These are phyloP conservation scores for Amphiprion ocellaris DNA, from an alignment of 2,113 vertebrate genomes.

Conservation along the genomic window DNA sequence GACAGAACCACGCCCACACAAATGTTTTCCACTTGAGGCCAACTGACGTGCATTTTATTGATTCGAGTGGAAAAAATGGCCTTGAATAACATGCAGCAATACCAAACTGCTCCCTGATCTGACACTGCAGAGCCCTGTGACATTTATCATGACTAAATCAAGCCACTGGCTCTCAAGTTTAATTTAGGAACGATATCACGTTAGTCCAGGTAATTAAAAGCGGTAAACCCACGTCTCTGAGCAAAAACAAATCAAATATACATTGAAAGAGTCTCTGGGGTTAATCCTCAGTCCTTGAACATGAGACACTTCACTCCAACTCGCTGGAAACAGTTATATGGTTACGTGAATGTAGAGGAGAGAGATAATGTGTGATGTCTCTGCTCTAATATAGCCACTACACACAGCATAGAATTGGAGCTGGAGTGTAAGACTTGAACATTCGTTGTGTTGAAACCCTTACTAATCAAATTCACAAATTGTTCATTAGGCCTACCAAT, in stretches of 20 bases:
- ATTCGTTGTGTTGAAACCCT: too few species aligned
- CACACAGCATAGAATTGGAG: conserved; percentile 5
- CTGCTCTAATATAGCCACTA: background rate
- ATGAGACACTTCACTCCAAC: background rate
- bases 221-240: background rate
- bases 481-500: too few species aligned
- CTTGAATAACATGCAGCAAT: conserved; percentile 25
- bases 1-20: conserved; percentile 21
- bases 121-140: conserved; percentile 5
- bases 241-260: background rate
- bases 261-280: background rate
- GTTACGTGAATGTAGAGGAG: background rate
- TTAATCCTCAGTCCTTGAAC: background rate
- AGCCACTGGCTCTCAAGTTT: conserved; percentile 17
- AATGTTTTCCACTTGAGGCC: conserved; percentile 15
- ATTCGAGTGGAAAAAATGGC: conserved; percentile 12
- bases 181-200: conserved; percentile 15
- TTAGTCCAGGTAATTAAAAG: conserved; percentile 33
- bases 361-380: background rate
- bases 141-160: conserved; percentile 37
- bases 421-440: too few species aligned
- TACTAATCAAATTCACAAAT: too few species aligned
- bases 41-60: conserved; percentile 19
- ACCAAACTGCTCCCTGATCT: conserved; percentile 18
- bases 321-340: background rate